Conservation (phyloP, 2,113 vertebrate species). For the Passer domesticus region DNA sequence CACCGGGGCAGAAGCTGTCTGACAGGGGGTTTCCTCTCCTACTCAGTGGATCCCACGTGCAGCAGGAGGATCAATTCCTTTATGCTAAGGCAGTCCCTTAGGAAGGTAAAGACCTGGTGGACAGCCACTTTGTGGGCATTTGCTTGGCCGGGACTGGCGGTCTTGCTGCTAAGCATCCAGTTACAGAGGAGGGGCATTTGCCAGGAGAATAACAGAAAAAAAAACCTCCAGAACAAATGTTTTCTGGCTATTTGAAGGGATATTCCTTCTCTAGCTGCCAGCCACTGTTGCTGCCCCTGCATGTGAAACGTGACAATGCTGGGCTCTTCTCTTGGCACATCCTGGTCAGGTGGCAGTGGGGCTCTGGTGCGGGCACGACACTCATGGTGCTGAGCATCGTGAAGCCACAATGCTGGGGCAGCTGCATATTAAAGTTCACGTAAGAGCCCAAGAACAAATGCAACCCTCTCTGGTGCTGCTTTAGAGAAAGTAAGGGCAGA, state of each 20-base stretch:
- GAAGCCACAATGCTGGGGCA: not conserved
- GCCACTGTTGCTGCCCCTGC: not conserved
- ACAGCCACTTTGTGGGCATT: not conserved
- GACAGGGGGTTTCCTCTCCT: not conserved
- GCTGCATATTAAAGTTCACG: accelerated
- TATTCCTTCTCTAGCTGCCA: not conserved
- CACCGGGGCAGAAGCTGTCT: not conserved
- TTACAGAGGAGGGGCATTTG: not conserved
- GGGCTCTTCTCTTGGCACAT: not conserved
- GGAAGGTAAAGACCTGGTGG: not conserved
- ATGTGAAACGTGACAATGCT: accelerated
- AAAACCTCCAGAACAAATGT: not conserved
- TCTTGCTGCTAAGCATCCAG: accelerated
- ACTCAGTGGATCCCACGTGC: not conserved
- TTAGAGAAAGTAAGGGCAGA: not conserved
- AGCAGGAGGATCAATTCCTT: not conserved
- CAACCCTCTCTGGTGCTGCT: not conserved
- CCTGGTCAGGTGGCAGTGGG: accelerated
- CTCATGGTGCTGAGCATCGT: accelerated
- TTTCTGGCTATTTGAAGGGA: not conserved
- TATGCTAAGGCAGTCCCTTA: not conserved
- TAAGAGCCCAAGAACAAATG: not conserved
- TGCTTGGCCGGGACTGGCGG: not conserved
- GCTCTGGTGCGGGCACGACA: not conserved
- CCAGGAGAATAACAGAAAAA: not conserved